Evolutionary conservation across 2,888 invertebrate genomes (phyloP), one percentile per base, ranked within the genome.

Genomic region (Lepidonotus clava): DNA sequence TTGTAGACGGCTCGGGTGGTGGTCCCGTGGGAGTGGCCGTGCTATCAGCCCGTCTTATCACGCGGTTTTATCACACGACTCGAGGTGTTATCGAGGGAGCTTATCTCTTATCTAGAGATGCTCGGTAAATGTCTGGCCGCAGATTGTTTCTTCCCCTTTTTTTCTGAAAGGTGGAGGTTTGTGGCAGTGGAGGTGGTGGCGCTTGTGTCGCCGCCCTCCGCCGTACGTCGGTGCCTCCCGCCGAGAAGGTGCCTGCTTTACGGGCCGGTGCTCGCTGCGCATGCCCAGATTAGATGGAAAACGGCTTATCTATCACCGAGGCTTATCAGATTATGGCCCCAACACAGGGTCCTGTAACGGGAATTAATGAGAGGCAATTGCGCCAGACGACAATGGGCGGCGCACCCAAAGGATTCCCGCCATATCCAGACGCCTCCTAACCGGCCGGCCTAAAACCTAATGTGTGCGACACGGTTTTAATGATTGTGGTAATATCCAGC

Each of bases 351-450:
- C 61, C 61, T 11, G 28, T 61, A 11, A 61, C 61, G 28, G 5
- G 28, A 24, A 61, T 61, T 61, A 61, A 61, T 61, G 61, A 61
- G 61, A 18, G 61, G n/a, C 61, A 61, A 61, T 61, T 61, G 61
- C 24, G 28, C 28, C 61, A 61, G 61, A 61, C 61, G 61, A 61
- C 61, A 32, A 61, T 61, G 28, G 28, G 24, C 28, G 46, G 46
- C 18, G 46, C n/a, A n/a, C n/a, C n/a, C n/a, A n/a, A n/a, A n/a
- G n/a, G n/a, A n/a, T n/a, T n/a, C n/a, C n/a, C n/a, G n/a, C n/a
- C n/a, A n/a, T n/a, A n/a, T n/a, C n/a, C n/a, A n/a, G n/a, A n/a
- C n/a, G n/a, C n/a, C n/a, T n/a, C n/a, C n/a, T n/a, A n/a, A n/a
- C n/a, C n/a, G n/a, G n/a, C n/a, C n/a, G n/a, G n/a, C n/a, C n/a